These are phyloP conservation scores for Hylaeus anthracinus DNA, from an alignment of 1,140 invertebrate species.

Conservation along the genomic window DNA sequence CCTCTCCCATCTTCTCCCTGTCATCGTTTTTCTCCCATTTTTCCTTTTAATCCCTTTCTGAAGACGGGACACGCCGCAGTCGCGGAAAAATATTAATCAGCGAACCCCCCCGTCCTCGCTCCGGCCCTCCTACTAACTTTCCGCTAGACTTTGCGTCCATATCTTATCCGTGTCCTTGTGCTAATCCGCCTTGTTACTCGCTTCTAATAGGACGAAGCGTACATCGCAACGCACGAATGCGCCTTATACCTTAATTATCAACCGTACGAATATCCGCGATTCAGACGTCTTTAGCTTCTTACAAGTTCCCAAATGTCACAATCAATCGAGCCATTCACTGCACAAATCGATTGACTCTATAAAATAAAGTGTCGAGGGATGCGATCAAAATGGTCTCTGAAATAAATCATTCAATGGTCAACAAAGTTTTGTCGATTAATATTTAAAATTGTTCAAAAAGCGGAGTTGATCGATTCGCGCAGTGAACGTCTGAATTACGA, in stretches of 20 bases:
- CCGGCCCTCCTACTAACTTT: not conserved
- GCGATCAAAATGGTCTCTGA: no score
- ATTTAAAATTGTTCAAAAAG: no score
- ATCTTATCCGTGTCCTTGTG: not conserved
- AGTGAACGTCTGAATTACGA: no score
- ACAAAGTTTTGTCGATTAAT: no score
- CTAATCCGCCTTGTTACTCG: not conserved
- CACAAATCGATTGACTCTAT: no score
- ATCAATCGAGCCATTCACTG: no score
- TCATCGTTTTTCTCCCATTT: conserved; percentile 23
- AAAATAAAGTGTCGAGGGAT: no score
- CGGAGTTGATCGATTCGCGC: no score
- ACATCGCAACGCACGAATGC: not conserved
- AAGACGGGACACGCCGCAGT: conserved; percentile 47
- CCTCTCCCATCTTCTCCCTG: not conserved
- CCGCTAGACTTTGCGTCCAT: conserved; percentile 1
- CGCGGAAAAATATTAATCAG: conserved; percentile 67
- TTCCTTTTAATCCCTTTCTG: conserved; percentile 60
- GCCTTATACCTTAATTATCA: not conserved
- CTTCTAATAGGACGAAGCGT: not conserved
- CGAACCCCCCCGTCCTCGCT: conserved; percentile 4
- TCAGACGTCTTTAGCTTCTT: no score
- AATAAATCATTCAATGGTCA: no score
- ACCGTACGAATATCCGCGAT: no score
- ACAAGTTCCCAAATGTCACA: no score